Conservation (phyloP, 2,888 invertebrate species). For the Crepidodera aurea region DNA sequence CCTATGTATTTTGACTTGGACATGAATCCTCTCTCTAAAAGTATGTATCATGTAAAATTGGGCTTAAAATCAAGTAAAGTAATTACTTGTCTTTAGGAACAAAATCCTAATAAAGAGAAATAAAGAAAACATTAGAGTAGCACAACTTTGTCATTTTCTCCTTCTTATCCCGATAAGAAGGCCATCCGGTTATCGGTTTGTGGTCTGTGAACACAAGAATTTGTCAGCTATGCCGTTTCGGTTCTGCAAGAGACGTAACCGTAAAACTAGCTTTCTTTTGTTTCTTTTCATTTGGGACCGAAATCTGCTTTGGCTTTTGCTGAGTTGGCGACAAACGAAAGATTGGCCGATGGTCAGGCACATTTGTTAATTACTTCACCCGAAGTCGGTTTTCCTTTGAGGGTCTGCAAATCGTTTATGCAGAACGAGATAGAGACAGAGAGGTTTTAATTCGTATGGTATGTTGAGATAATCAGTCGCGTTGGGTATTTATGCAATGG, state of each 20-base stretch:
- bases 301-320: background rate
- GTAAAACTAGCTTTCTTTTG: background rate
- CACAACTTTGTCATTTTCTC: background rate
- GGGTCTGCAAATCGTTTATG: no score
- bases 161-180: background rate
- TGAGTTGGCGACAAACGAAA: background rate
- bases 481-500: no score
- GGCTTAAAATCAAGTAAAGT: no score
- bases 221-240: background rate
- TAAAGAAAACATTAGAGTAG: background rate
- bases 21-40: no score
- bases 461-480: no score
- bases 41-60: no score
- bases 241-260: background rate
- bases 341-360: background rate
- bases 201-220: background rate
- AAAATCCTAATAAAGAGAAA: no score
- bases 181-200: background rate
- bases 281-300: background rate
- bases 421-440: no score
- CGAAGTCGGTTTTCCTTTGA: background rate
- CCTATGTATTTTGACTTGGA: no score
- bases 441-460: no score
- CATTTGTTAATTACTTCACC: background rate
- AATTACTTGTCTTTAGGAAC: no score